Evolutionary conservation across 2,113 vertebrate genomes (phyloP), one percentile per base, ranked within the genome.

Genomic region (Zosterops japonicus): DNA sequence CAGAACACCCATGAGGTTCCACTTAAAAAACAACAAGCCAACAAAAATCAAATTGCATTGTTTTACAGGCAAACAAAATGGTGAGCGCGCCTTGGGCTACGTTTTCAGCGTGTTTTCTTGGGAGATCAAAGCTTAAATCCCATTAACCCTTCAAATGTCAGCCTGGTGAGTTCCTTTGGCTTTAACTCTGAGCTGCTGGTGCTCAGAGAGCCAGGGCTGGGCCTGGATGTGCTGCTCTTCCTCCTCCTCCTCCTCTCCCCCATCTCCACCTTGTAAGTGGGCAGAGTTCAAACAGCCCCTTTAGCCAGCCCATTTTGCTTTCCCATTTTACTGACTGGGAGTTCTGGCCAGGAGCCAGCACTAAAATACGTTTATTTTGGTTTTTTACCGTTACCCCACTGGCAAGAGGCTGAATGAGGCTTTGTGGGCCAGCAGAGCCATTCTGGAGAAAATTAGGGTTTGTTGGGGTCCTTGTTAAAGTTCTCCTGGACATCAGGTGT

Each of bases 41-140:
- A 97, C 96, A 95, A 97, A 95, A 96, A 96, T 97, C 96, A 96
- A 97, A 97, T 97, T 97, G 93, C 95, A 97, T 97, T 97, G 97
- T 97, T 98, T 97, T 97, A 97, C 96, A 96, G 93, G 97, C 94
- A 97, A 97, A 95, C 96, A 94, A 97, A 97, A 97, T 97, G 96
- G 97, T 97, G 97, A 97, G 89, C 94, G 13, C 33, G 97, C 97
- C 97, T 89, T 94, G 91, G 97, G 97, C 97, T 91, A 97, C 88
- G 71, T 95, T 97, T 97, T 93, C 97, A 97, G 96, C 87, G 36
- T 94, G 90, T 82, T 83, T 95, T 92, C 65, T 95, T 96, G 93
- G 80, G 94, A 97, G 95, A 98, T 89, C 95, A 97, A 97, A 97
- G 96, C 93, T 92, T 71, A 57, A 86, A 94, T 93, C 61, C 91